Evolutionary conservation across 2,888 invertebrate genomes (phyloP), one percentile per base, ranked within the genome.

Genomic region (Strigamia transsilvanica): DNA sequence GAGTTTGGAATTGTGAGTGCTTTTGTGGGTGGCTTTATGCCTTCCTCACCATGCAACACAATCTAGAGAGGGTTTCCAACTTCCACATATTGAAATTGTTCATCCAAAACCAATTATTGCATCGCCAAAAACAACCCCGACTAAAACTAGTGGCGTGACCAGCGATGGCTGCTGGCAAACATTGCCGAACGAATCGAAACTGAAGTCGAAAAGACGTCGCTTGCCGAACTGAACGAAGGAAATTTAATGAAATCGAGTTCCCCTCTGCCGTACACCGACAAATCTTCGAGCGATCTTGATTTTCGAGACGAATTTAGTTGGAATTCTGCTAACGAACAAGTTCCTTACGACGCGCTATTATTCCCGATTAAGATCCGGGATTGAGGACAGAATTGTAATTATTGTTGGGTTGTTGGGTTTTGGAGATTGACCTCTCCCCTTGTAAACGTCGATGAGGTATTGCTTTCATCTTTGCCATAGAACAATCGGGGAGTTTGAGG

Each of bases 221-320:
- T 23, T 6, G 46, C n/a, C n/a, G 46, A 46, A 46, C 5, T 46
- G 15, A 13, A 46, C n/a, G 46, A 46, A 61, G 10, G 18, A 23
- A 21, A 15, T 61, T 15, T 18, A 51, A 18, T 18, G 18, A 51
- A 51, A 15, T 27, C 27, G 27, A 27, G 27, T 27, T 27, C 27
- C 3, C 27, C 27, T 27, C 3, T 27, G 27, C 27, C 3, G 27
- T 27, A 27, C 27, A 27, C 2, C 27, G 27, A 27, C 27, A 27
- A 27, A 27, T 27, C 27, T 3, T 56, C 56, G n/a, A 15, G 18
- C 21, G 3, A 1, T n/a, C 21, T 61, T 5, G 61, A 18, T 23
- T 61, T 61, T 61, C 61, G 21, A 21, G 61, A 61, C 23, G 61
- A 61, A 61, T 18, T 21, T 12, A 61, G 61, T 61, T 61, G 61